A percentile compares a stretch with the other conserved stretches of the same genome.
phyloP scores from a whole-genome alignment of 2,797 vertebrate species.

The Dallia pectoralis region DNA sequence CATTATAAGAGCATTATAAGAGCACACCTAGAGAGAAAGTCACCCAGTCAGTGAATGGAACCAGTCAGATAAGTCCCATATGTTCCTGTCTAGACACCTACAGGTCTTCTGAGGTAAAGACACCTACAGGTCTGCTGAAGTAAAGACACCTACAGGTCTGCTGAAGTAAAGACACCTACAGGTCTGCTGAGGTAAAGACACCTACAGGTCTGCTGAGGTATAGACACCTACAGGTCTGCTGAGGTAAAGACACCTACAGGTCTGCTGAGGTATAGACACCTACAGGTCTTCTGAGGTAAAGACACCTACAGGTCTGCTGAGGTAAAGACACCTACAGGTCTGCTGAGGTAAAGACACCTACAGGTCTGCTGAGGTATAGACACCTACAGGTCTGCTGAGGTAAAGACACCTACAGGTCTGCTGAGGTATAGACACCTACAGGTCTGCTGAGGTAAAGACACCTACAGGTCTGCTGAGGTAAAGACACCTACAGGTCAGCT shows the following conservation, averaged over 20 bases:
- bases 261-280: conserved; percentile 51
- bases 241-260: too few relatives aligned
- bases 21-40: too few relatives aligned
- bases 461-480: conserved; percentile 45
- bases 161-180: conserved; percentile 52
- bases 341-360: too few relatives aligned
- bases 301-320: too few relatives aligned
- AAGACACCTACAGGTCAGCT: conserved; percentile 41
- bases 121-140: conserved; percentile 32
- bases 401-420: too few relatives aligned
- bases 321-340: conserved; percentile 49
- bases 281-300: conserved; percentile 12
- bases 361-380: conserved; percentile 49
- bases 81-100: neutral
- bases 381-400: conserved; percentile 32
- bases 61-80: neutral
- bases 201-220: conserved; percentile 45
- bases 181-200: neutral
- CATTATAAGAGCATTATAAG: too few relatives aligned
- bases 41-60: neutral
- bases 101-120: conserved; percentile 49
- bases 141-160: too few relatives aligned
- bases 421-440: conserved; percentile 51
- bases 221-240: conserved; percentile 41
- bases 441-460: neutral